These are phyloP conservation scores for Ciconia boyciana DNA, from an alignment of 2,113 vertebrate genomes.

Conservation along the genomic window DNA sequence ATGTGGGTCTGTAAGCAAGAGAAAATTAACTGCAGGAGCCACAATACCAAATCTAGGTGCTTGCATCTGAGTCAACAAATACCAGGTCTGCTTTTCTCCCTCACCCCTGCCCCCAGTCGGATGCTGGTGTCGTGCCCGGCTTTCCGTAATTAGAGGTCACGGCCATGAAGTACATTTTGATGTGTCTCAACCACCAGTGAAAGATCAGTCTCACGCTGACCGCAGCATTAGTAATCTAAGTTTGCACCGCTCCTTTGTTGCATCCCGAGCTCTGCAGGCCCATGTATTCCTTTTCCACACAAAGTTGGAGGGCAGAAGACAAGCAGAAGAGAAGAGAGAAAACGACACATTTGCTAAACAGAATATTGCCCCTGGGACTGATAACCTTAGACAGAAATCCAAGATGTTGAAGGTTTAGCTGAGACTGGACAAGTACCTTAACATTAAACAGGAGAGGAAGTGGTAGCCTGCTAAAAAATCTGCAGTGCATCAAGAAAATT, in stretches of 20 bases:
- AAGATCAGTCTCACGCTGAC: not conserved
- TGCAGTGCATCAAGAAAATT: slow-evolving; percentile 59
- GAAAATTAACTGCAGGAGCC: not conserved
- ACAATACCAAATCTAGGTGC: not conserved
- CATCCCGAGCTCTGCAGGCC: not conserved
- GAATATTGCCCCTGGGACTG: not conserved
- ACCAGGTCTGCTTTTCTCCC: not conserved
- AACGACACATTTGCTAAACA: not conserved
- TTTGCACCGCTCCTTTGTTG: not conserved
- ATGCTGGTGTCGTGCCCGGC: not conserved
- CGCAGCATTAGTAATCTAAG: not conserved
- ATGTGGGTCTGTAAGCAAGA: not conserved
- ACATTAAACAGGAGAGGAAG: not conserved
- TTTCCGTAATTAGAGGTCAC: not conserved
- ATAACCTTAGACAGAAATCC: not conserved
- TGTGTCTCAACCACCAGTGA: not conserved
- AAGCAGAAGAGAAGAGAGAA: not conserved
- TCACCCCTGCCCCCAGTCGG: not conserved
- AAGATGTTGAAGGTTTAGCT: not conserved
- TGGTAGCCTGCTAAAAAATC: slow-evolving; percentile 30
- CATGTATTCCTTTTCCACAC: not conserved
- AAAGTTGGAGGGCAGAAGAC: not conserved
- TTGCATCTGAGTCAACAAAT: not conserved
- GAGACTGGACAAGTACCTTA: not conserved
- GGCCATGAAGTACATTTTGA: not conserved